Percentiles rank a stretch among this genome's conserved stretches.
These are phyloP conservation scores for Bovichtus diacanthus DNA, from an alignment of 2,797 vertebrate species.

Conservation along the genomic window DNA sequence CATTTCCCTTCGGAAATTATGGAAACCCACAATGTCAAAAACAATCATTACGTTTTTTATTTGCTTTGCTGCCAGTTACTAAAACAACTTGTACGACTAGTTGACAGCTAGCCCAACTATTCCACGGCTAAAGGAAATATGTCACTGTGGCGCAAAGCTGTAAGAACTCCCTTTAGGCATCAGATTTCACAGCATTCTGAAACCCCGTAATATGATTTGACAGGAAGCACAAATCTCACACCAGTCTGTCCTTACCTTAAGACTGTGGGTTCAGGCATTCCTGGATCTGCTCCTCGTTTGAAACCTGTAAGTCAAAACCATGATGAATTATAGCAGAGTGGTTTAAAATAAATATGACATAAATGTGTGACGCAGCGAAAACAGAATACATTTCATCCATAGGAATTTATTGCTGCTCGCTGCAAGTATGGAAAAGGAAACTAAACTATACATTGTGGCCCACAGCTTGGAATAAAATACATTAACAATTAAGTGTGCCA, in stretches of 20 bases:
- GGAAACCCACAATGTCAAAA: too few relatives aligned
- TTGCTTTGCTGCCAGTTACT: not conserved
- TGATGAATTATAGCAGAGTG: not conserved
- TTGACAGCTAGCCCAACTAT: not conserved
- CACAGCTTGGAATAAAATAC: not conserved
- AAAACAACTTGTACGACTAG: not conserved
- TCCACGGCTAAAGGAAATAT: not conserved
- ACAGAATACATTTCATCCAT: not conserved
- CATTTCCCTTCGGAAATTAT: too few relatives aligned
- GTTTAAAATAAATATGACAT: not conserved
- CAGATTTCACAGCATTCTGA: not conserved
- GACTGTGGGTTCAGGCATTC: constrained; percentile 93
- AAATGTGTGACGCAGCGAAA: constrained; percentile 2
- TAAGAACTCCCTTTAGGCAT: not conserved
- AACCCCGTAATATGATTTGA: not conserved
- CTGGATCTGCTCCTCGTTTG: constrained; percentile 94
- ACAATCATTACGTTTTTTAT: too few relatives aligned
- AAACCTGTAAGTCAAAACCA: constrained; percentile 84
- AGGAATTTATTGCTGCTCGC: fast-evolving
- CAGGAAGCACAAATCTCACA: not conserved
- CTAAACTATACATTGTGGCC: not conserved
- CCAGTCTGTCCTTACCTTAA: constrained; percentile 69
- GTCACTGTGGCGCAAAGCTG: not conserved
- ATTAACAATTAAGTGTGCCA: not conserved
- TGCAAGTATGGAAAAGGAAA: too few relatives aligned